Base-by-base conservation (phyloP, 1,140 invertebrate species). In the Asbolus verrucosus region DNA sequence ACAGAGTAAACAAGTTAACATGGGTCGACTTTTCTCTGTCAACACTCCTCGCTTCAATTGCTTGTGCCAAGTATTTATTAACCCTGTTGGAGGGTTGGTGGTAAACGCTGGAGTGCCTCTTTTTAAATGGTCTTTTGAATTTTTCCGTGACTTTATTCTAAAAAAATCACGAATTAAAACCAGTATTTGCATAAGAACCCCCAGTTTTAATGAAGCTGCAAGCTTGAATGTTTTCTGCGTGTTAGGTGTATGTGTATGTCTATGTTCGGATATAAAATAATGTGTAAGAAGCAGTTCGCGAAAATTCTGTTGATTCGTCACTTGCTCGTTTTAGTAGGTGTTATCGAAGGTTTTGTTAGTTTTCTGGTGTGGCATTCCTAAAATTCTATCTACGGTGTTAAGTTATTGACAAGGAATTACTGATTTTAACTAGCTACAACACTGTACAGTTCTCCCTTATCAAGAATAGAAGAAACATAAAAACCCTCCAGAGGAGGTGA, bases 41-140 rank as follows among this genome's bases (percentile, higher is more conserved):
- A 24, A 96, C 92, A 80, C 91, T 93, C 54, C 94, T 84, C n/a
- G 94, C 94, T 76, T 94, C 92, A 72, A 96, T 95, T 0, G 94
- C 94, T 83, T 95, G 93, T 43, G 92, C 90, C 67, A 96, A 85
- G 82, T 94, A 96, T 81, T 95, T 95, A 85, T 96, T 96, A 16
- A 95, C 93, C 72, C 94, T 87, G 82, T 95, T 94, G 11, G 89
- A 91, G 13, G 93, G 91, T 80, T 92, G 90, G 82, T 93, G 91
- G 80, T 92, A 91, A n/a, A 92, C 90, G 77, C 90, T 91, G 36
- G 92, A 92, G 81, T 92, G 91, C 70, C 93, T 87, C 83, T 95
- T 94, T 83, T 94, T 94, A 81, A 95, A 91, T 0, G 93, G 93
- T 74, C 93, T 86, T 81, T 94, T 91, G 73, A 94, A 90, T 81